phyloP scores from a whole-genome alignment of 2,888 invertebrate species.

The Clivina fossor region DNA sequence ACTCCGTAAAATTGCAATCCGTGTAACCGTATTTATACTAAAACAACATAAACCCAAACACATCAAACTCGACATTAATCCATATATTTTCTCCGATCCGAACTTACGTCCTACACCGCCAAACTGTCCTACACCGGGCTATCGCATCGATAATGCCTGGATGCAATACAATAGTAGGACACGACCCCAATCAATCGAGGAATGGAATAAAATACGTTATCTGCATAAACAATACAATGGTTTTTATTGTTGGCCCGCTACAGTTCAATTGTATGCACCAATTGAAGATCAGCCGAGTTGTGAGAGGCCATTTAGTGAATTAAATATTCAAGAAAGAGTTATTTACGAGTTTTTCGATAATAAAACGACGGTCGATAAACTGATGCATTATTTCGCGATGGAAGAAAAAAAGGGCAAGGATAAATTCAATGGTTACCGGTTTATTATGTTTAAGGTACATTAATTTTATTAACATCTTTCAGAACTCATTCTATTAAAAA shows the following conservation, averaged over 20 bases:
- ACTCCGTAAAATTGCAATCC: conserved; percentile 72
- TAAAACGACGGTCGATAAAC: conserved; percentile 65
- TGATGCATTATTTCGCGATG: conserved; percentile 72
- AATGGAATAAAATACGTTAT: conserved; percentile 74
- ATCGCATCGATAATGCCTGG: conserved; percentile 74
- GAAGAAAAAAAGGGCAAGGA: conserved; percentile 88
- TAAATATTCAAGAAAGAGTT: conserved; percentile 66
- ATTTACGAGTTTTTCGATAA: conserved; percentile 70
- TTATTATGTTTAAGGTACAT: conserved; percentile 71
- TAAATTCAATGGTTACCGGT: conserved; percentile 70
- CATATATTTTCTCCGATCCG: conserved; percentile 43
- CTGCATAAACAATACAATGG: conserved; percentile 66
- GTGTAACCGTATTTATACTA: conserved; percentile 63
- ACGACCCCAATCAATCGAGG: conserved; percentile 63
- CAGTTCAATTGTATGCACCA: conserved; percentile 67
- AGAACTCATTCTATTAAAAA: no score
- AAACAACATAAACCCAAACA: conserved; percentile 73
- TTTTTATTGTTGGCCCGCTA: conserved; percentile 58
- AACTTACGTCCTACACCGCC: no score
- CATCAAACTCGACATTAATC: conserved; percentile 62
- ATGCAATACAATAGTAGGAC: conserved; percentile 66
- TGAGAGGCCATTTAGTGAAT: conserved; percentile 58
- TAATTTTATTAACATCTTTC: neutral
- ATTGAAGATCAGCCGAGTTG: conserved; percentile 61
- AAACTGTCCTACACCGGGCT: conserved; percentile 52